These are phyloP conservation scores for Mastomys natalensis DNA, from an alignment of 2,113 vertebrate species.

Conservation along the genomic window DNA sequence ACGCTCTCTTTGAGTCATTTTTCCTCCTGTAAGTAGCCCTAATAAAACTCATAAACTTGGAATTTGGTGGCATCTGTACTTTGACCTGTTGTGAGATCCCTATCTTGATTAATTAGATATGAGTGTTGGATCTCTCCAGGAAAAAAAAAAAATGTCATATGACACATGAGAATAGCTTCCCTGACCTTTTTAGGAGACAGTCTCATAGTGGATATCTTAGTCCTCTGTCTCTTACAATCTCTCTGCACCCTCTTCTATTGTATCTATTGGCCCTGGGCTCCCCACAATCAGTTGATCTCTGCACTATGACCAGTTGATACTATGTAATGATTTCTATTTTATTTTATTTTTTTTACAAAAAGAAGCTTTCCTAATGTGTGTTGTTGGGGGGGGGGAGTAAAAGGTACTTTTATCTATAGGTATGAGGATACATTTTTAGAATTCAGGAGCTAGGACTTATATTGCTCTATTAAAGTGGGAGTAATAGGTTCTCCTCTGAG, in stretches of 20 bases:
- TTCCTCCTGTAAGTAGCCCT: neutral
- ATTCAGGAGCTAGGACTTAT: too few species aligned
- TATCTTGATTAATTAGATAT: neutral
- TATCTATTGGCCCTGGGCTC: neutral
- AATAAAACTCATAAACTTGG: neutral
- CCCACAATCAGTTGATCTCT: neutral
- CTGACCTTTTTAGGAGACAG: neutral
- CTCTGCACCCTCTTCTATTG: neutral
- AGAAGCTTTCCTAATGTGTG: neutral
- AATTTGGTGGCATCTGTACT: neutral
- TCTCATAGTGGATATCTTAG: neutral
- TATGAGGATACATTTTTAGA: neutral
- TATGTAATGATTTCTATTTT: neutral
- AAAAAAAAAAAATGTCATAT: neutral
- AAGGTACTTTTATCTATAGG: too few species aligned
- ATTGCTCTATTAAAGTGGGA: neutral
- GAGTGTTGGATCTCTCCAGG: neutral
- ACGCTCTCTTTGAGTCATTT: neutral
- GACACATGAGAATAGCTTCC: neutral
- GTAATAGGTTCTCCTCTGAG: neutral
- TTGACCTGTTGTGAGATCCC: neutral
- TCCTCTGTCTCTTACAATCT: neutral
- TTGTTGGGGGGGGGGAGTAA: neutral
- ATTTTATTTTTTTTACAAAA: neutral
- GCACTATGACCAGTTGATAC: neutral